A percentile compares a stretch with the other conserved stretches of the same genome.
Evolutionary conservation across 2,113 vertebrate species (phyloP).

Genomic region (mouse (Mus musculus)): GRCm39 chr1:154435001-154435500

Average conservation of each 20-base stretch:
- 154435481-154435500: slow-evolving; percentile 33
- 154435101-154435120: not conserved
- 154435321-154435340: not conserved
- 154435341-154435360: not conserved
- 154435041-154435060: slow-evolving; percentile 3
- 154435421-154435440: not conserved
- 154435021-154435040: slow-evolving; percentile 13
- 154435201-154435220: not conserved
- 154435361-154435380: not conserved
- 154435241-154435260: not conserved
- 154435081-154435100: not conserved
- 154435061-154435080: not conserved
- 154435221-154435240: not conserved
- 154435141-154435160: slow-evolving; percentile 30
- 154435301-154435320: not conserved
- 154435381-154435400: not conserved
- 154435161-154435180: not conserved
- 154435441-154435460: slow-evolving; percentile 34
- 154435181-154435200: slow-evolving; percentile 33
- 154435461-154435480: slow-evolving; percentile 3
- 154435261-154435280: not conserved
- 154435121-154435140: not conserved
- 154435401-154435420: not conserved
- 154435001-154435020: slow-evolving; percentile 9
- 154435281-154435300: not conserved